A percentile compares a stretch with the other conserved stretches of the same genome.
These are phyloP conservation scores for Urophycis tenuis DNA, from an alignment of 2,797 vertebrate species.

Conservation along the genomic window DNA sequence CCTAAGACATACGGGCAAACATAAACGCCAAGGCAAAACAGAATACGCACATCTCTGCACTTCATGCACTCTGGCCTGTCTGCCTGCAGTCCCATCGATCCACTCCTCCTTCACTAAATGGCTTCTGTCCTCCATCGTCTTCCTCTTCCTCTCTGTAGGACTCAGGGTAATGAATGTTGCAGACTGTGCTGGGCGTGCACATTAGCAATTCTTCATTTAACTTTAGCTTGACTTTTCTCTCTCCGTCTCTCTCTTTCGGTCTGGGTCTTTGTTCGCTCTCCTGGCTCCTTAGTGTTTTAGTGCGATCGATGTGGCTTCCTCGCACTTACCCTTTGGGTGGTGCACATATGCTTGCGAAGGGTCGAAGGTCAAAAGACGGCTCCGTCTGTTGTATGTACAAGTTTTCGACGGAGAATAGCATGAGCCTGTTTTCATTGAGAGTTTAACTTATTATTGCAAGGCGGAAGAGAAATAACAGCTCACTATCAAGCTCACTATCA, in stretches of 20 bases:
- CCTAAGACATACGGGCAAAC: background rate
- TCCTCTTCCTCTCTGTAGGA: slow-evolving; percentile 52
- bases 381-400: background rate
- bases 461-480: background rate
- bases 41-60: slow-evolving; percentile 26
- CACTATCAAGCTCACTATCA: background rate
- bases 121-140: slow-evolving; percentile 64
- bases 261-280: slow-evolving; percentile 32
- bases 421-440: background rate
- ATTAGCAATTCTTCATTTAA: slow-evolving; percentile 75
- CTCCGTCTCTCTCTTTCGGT: slow-evolving; percentile 8
- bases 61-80: slow-evolving; percentile 61
- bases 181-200: slow-evolving; percentile 46
- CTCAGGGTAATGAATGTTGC: slow-evolving; percentile 71
- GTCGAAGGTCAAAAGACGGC: slow-evolving; percentile 48
- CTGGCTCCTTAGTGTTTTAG: slow-evolving; percentile 40
- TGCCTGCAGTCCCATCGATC: slow-evolving; percentile 74
- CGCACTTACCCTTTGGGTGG: slow-evolving; percentile 41
- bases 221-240: slow-evolving; percentile 57
- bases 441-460: slow-evolving; percentile 7
- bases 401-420: background rate
- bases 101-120: slow-evolving; percentile 78
- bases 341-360: slow-evolving; percentile 32
- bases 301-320: slow-evolving; percentile 46
- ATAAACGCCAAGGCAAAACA: background rate